phyloP scores from a whole-genome alignment of 1,140 invertebrate genomes.

The Himalopsyche phryganea region DNA sequence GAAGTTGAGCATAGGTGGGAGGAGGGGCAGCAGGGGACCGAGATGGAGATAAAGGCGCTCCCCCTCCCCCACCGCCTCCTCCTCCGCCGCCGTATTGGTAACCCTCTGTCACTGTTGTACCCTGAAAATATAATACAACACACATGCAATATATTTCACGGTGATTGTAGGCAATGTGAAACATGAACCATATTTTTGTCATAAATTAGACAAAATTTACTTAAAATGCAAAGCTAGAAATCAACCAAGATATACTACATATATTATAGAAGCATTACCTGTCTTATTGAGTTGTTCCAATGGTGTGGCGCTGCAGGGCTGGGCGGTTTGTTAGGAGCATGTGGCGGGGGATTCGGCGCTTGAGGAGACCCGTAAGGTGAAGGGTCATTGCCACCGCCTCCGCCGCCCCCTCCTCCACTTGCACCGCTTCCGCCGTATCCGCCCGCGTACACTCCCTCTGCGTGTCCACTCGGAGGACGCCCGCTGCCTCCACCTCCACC shows the following conservation, averaged over 20 bases:
- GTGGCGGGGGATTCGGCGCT: conserved; percentile 12
- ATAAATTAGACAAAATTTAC: too few species aligned
- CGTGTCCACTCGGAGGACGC: conserved; percentile 29
- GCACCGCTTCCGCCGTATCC: conserved; percentile 16
- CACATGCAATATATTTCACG: too few species aligned
- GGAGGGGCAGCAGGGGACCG: conserved; percentile 33
- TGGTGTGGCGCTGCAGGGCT: conserved; percentile 27
- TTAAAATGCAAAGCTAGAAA: too few species aligned
- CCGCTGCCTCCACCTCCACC: conserved; percentile 29
- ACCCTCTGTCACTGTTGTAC: conserved; percentile 29
- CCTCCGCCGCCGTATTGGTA: conserved; percentile 26
- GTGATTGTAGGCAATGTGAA: too few species aligned
- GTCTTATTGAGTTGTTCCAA: conserved; percentile 31
- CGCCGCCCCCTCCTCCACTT: conserved; percentile 9
- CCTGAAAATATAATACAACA: too few species aligned
- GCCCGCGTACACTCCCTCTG: conserved; percentile 13
- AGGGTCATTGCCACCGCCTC: conserved; percentile 23
- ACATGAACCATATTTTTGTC: too few species aligned
- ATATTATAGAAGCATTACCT: conserved; percentile 10
- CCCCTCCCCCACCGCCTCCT: conserved; percentile 22
- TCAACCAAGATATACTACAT: too few species aligned
- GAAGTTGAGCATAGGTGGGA: conserved; percentile 38
- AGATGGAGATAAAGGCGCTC: conserved; percentile 35
- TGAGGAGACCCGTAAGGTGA: conserved; percentile 32
- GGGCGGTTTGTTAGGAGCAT: conserved; percentile 27